phyloP scores from a whole-genome alignment of 2,888 invertebrate genomes.

The Drosophila robusta region DNA sequence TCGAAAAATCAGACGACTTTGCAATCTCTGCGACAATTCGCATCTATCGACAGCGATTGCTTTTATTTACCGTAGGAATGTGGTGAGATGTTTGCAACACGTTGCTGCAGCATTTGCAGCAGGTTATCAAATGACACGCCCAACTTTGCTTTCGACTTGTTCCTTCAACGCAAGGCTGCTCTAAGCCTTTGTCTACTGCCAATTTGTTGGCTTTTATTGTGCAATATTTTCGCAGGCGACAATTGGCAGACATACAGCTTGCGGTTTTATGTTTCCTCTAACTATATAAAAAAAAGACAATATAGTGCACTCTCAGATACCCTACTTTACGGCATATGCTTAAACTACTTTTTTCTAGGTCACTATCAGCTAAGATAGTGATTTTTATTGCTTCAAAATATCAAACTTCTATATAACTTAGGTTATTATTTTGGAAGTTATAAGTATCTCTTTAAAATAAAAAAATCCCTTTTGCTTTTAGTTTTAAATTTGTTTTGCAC shows the following conservation, averaged over 20 bases:
- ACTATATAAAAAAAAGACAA: background rate
- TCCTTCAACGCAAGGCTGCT: constrained; percentile 4
- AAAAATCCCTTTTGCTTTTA: too few relatives aligned
- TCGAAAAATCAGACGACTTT: constrained; percentile 34
- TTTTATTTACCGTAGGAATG: constrained; percentile 51
- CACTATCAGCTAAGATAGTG: too few relatives aligned
- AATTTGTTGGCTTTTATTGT: constrained; percentile 55
- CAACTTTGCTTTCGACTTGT: background rate
- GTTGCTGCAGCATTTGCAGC: constrained; percentile 13
- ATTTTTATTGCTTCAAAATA: too few relatives aligned
- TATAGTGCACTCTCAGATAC: constrained; percentile 8
- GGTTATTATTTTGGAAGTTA: too few relatives aligned
- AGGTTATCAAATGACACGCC: constrained; percentile 15
- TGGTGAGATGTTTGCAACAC: constrained; percentile 14
- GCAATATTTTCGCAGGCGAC: constrained; percentile 49
- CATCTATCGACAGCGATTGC: constrained; percentile 43
- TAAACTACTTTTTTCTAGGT: too few relatives aligned
- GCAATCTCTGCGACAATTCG: constrained; percentile 39
- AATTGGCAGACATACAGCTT: constrained; percentile 57
- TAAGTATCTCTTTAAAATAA: too few relatives aligned
- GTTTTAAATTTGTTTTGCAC: too few relatives aligned
- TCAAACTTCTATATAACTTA: too few relatives aligned
- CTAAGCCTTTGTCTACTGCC: constrained; percentile 33
- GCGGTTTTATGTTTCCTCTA: constrained; percentile 30
- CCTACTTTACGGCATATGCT: background rate